Percentiles rank a stretch among this genome's conserved stretches.
Conservation (phyloP, 2,113 vertebrate genomes). For the Rhea americana region DNA sequence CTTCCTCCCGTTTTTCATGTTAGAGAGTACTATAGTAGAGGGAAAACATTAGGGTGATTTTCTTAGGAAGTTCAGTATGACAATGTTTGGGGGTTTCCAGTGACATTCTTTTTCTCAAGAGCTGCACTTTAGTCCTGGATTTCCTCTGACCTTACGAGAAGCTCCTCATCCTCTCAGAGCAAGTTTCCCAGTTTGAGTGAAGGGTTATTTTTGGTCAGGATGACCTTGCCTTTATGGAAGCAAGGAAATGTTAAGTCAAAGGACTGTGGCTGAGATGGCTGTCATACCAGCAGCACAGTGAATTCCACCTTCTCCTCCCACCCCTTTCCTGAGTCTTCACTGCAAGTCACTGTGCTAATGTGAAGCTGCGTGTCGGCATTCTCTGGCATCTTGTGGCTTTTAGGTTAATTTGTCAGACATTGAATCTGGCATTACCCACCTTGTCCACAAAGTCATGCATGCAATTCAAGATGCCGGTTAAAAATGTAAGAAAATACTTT, state of each 20-base stretch:
- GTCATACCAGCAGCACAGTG: background rate
- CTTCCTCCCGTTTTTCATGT: background rate
- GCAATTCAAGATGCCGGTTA: background rate
- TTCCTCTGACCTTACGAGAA: background rate
- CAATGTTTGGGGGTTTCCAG: background rate
- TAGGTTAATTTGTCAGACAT: background rate
- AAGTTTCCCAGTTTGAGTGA: background rate
- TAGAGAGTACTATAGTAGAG: background rate
- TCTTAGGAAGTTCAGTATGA: background rate
- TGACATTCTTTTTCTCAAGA: background rate
- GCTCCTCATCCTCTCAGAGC: background rate
- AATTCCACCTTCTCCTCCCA: background rate
- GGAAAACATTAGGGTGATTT: fast-evolving
- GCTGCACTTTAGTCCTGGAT: background rate
- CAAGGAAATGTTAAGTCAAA: background rate
- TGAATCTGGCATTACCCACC: background rate
- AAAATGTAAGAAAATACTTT: background rate
- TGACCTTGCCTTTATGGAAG: background rate
- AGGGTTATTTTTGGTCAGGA: background rate
- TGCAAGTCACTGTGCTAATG: background rate
- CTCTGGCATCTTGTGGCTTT: background rate
- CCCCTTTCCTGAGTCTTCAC: background rate
- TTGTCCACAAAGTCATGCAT: background rate
- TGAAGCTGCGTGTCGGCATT: background rate
- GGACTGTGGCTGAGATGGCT: background rate